phyloP scores from a whole-genome alignment of 2,113 vertebrate genomes.

The Aramus guarauna region DNA sequence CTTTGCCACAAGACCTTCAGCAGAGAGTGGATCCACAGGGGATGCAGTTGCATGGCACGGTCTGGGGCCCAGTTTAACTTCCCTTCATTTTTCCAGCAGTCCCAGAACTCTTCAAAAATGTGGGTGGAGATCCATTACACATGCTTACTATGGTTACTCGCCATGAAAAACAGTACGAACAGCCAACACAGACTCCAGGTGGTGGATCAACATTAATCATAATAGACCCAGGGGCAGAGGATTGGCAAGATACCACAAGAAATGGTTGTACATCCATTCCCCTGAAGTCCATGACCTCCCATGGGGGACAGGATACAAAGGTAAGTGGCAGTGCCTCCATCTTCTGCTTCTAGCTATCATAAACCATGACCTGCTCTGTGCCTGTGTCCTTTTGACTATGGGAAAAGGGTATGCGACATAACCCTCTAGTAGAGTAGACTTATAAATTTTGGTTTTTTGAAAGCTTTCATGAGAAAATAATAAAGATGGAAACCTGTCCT shows the following conservation, averaged over 20 bases:
- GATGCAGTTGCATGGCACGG: neutral
- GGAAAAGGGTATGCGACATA: neutral
- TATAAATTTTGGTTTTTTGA: neutral
- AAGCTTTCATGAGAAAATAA: neutral
- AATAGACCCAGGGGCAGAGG: neutral
- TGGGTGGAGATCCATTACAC: conserved; percentile 24
- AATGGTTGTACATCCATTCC: neutral
- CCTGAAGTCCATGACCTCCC: neutral
- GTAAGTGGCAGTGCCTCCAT: neutral
- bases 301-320: neutral
- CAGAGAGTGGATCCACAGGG: neutral
- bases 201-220: conserved; percentile 29
- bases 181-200: conserved; percentile 31
- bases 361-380: neutral
- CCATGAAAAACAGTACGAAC: conserved; percentile 1
- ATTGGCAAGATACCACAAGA: neutral
- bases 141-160: conserved; percentile 40
- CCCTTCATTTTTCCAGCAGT: neutral
- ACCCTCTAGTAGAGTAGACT: neutral
- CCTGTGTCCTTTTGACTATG: neutral
- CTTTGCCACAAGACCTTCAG: neutral
- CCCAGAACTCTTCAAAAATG: conserved; percentile 6
- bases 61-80: neutral
- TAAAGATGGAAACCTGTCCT: neutral
- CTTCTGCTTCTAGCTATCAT: neutral